Evolutionary conservation across 2,888 invertebrate genomes (phyloP), one percentile per base, ranked within the genome.

Genomic region (Drosophila affinis): DNA sequence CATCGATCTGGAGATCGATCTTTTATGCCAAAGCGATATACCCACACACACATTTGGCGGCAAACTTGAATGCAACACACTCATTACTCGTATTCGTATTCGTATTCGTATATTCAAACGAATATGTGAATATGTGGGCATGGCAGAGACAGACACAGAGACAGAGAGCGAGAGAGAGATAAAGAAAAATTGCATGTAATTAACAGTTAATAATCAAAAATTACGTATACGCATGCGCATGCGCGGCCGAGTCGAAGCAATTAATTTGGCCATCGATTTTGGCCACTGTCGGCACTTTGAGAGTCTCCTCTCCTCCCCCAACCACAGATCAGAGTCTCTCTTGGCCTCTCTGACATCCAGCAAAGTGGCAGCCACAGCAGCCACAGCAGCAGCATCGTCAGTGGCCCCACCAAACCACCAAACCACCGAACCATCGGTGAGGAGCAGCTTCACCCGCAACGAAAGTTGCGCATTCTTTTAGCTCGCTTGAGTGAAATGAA

Each of bases 191-290:
- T 70, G 78, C 78, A 69, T 79, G 87, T 77, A 84, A 83, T 87
- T 83, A 83, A 78, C 72, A 84, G 83, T 79, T 70, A 79, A 83
- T 84, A 81, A 79, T 79, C 56, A 45, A 56, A 80, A 77, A 83
- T 86, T 83, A 83, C 82, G 82, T 83, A 86, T 86, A 83, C 86
- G 82, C 86, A 86, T 72, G 78, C 60, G 72, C 79, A 86, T 72
- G 78, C 60, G 72, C 79, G 62, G 48, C 67, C 59, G 44, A 71
- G 74, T 76, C 71, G 56, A 46, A 54, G 74, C 85, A 87, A 82
- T 85, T 87, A 85, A 87, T 85, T 78, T 82, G 59, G 62, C 70
- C 85, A 84, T 85, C 85, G 87, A 80, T 84, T 72, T 70, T 65
- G 60, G 59, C 54, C 51, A 53, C 39, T 52, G 67, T 67, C 73